Conservation (phyloP, 2,888 invertebrate genomes). For the Eilema griseolum region DNA sequence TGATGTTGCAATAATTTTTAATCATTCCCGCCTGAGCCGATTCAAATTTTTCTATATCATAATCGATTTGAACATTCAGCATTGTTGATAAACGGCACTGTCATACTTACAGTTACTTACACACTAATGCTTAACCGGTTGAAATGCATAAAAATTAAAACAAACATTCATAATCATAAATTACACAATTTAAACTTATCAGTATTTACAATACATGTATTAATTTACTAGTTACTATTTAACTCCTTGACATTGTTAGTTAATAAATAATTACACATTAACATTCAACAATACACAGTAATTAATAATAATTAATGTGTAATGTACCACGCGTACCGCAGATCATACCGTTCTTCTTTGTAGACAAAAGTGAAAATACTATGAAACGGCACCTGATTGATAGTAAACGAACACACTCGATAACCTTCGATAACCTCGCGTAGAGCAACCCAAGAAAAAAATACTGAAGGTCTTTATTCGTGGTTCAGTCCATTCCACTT, state of each 20-base stretch:
- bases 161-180: not conserved
- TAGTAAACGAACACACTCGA: constrained; percentile 39
- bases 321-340: not conserved
- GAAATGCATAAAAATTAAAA: not conserved
- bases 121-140: not conserved
- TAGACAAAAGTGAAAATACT: constrained; percentile 1
- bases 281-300: not conserved
- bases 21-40: no score
- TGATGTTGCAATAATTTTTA: no score
- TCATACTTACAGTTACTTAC: not conserved
- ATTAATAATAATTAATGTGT: constrained; percentile 1
- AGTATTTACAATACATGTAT: not conserved
- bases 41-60: no score
- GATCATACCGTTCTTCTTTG: not conserved
- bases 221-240: not conserved
- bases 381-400: not conserved
- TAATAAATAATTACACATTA: not conserved
- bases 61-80: no score
- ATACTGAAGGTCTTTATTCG: constrained; percentile 55
- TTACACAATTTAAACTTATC: not conserved
- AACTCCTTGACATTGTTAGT: not conserved
- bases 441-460: constrained; percentile 43
- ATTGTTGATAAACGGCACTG: not conserved
- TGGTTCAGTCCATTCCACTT: constrained; percentile 49
- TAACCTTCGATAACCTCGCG: constrained; percentile 62